phyloP scores from a whole-genome alignment of 1,140 invertebrate genomes.

The Zaprionus nigranus region DNA sequence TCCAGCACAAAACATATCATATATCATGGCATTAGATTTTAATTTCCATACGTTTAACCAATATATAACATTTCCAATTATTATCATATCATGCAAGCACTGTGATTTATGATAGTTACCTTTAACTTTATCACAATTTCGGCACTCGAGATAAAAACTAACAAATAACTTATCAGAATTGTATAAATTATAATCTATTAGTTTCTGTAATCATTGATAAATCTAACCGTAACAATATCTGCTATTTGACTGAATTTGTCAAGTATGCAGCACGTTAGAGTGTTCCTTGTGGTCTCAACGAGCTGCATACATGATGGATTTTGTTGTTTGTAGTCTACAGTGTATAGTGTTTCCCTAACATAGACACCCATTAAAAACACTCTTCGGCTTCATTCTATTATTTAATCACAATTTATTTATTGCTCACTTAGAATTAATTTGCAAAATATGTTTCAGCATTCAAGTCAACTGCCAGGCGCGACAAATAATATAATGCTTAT shows the following conservation, averaged over 20 bases:
- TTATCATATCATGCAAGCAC: too few species aligned
- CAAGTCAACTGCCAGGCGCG: slow-evolving; percentile 23
- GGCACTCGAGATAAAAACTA: too few species aligned
- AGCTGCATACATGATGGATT: slow-evolving; percentile 16
- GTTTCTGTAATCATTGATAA: not conserved
- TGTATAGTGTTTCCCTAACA: not conserved
- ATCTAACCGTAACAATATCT: not conserved
- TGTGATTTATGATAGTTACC: too few species aligned
- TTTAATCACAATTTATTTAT: slow-evolving; percentile 72
- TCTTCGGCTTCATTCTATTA: slow-evolving; percentile 34
- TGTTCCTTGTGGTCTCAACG: slow-evolving; percentile 5
- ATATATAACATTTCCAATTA: too few species aligned
- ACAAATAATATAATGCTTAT: slow-evolving; percentile 56
- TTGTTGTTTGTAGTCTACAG: not conserved
- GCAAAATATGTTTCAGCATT: slow-evolving; percentile 50
- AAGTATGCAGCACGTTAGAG: slow-evolving; percentile 52
- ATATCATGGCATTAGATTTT: too few species aligned
- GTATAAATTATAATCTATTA: not conserved
- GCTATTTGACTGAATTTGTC: slow-evolving; percentile 6
- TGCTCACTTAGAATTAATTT: slow-evolving; percentile 64
- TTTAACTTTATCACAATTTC: too few species aligned
- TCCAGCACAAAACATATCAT: not conserved
- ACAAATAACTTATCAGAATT: not conserved
- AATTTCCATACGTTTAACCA: too few species aligned
- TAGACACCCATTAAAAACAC: not conserved